Percentiles rank a stretch among this genome's conserved stretches.
phyloP scores from a whole-genome alignment of 1,140 invertebrate genomes.

The Drosophila arizonae region DNA sequence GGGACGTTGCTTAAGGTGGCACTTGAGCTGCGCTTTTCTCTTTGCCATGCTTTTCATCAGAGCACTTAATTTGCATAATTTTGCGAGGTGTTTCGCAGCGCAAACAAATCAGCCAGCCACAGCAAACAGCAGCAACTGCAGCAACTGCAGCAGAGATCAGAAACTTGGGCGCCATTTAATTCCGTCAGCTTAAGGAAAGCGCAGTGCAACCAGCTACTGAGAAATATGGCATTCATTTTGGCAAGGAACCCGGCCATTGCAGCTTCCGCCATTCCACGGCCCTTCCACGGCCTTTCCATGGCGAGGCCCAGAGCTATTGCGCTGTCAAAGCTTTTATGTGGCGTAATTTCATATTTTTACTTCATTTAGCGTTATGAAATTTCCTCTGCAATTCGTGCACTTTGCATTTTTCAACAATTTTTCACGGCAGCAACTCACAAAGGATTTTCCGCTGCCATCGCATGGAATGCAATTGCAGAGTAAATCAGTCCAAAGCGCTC shows the following conservation, averaged over 20 bases:
- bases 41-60: conserved; percentile 73
- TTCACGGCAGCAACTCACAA: conserved; percentile 49
- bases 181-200: conserved; percentile 72
- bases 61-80: conserved; percentile 80
- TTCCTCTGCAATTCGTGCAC: conserved; percentile 52
- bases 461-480: conserved; percentile 56
- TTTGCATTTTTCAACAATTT: conserved; percentile 58
- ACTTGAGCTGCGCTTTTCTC: conserved; percentile 54
- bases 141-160: conserved; percentile 24
- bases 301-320: conserved; percentile 6
- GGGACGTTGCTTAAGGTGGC: background rate
- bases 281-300: background rate
- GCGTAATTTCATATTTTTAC: conserved; percentile 71
- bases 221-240: conserved; percentile 47
- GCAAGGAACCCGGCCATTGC: background rate
- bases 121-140: conserved; percentile 12
- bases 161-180: conserved; percentile 58
- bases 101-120: conserved; percentile 4
- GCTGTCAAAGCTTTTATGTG: conserved; percentile 43
- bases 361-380: conserved; percentile 74
- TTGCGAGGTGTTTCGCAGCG: conserved; percentile 52
- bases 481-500: conserved; percentile 75
- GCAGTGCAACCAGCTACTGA: conserved; percentile 46
- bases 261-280: background rate
- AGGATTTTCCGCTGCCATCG: conserved; percentile 29